Evolutionary conservation across 92 coral and sea anemone species (phyloP).

Genomic region (Heliopora coerulea): DNA sequence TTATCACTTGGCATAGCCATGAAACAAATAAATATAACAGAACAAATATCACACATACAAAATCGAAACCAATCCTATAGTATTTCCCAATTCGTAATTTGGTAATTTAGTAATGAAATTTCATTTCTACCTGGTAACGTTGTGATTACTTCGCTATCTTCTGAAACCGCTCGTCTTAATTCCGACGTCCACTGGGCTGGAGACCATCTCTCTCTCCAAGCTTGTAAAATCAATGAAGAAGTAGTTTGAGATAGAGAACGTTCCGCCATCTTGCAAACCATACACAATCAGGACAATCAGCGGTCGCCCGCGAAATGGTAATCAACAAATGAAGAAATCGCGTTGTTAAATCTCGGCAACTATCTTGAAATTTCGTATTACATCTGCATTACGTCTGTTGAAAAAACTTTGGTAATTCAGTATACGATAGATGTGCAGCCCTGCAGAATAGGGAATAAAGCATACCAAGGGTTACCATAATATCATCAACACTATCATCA

Average conservation of each 20-base stretch:
- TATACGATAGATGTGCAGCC: no score
- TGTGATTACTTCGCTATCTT: conserved; percentile 55
- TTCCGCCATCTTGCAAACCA: conserved; percentile 80
- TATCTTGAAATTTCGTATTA: not conserved
- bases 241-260: conserved; percentile 23
- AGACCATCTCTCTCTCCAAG: conserved; percentile 98
- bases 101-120: not conserved
- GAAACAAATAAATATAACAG: not conserved
- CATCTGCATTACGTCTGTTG: not conserved
- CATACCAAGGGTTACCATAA: no score
- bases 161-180: conserved; percentile 63
- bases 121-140: conserved; percentile 71
- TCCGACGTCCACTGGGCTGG: conserved; percentile 92
- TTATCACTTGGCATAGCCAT: not conserved
- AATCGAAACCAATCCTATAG: not conserved
- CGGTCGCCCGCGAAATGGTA: no score
- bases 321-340: no score
- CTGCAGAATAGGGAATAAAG: no score
- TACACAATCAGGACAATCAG: no score
- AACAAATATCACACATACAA: no score
- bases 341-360: no score
- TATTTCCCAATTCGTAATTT: no score
- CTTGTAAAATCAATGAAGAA: conserved; percentile 65
- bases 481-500: no score
- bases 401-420: no score